phyloP scores from a whole-genome alignment of 2,797 vertebrate species.

The Lates japonicus region DNA sequence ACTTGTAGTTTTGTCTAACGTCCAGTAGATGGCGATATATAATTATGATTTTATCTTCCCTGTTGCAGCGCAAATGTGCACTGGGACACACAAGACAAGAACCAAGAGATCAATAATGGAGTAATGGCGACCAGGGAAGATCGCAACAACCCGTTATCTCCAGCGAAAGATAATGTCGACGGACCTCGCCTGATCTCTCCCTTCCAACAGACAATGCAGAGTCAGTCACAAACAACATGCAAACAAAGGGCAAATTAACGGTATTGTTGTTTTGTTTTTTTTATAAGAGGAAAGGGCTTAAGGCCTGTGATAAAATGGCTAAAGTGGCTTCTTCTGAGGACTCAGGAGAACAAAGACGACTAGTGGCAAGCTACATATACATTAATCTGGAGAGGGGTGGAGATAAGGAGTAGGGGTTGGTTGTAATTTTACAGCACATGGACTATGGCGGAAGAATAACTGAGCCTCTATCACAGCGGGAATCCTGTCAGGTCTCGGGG shows the following conservation, averaged over 20 bases:
- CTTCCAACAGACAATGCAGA: conserved; percentile 1
- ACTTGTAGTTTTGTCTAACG: conserved; percentile 43
- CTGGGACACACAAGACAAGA: conserved; percentile 73
- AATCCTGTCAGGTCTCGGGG: conserved; percentile 20
- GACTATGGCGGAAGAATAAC: conserved; percentile 38
- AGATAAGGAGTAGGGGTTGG: conserved; percentile 40
- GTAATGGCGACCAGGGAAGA: conserved; percentile 80
- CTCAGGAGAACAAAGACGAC: conserved; percentile 70
- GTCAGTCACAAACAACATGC: conserved; percentile 20
- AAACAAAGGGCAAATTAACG: conserved; percentile 33
- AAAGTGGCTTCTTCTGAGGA: conserved; percentile 51
- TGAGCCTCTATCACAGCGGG: conserved; percentile 38
- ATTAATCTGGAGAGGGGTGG: conserved; percentile 49
- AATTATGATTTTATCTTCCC: conserved; percentile 27
- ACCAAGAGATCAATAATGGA: conserved; percentile 83
- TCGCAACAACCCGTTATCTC: conserved; percentile 62
- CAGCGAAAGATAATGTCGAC: conserved; percentile 37
- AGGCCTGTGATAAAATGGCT: conserved; percentile 39
- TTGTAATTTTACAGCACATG: conserved; percentile 35
- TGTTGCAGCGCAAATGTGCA: conserved; percentile 50
- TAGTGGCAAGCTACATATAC: conserved; percentile 35
- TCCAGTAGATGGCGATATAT: conserved; percentile 77
- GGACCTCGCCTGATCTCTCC: conserved; percentile 1
- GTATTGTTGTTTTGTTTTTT: conserved; percentile 1
- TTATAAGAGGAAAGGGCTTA: conserved; percentile 24